A percentile compares a stretch with the other conserved stretches of the same genome.
Conservation (phyloP, 2,797 vertebrate genomes). For the Danio tinwini region DNA sequence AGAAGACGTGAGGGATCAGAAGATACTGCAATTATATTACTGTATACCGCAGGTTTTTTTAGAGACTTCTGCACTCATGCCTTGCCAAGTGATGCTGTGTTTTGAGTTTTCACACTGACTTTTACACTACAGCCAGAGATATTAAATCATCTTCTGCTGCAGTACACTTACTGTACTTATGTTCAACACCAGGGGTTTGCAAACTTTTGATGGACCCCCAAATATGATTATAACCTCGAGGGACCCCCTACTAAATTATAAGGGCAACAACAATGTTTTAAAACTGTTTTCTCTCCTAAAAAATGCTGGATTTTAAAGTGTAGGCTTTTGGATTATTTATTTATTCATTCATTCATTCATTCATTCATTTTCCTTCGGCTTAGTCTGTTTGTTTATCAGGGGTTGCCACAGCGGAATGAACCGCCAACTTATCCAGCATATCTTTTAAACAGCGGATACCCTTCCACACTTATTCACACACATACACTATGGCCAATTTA, state of each 20-base stretch:
- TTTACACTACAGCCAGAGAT: neutral
- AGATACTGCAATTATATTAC: neutral
- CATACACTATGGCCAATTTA: too few relatives aligned
- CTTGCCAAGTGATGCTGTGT: conserved; percentile 6
- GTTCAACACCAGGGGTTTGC: neutral
- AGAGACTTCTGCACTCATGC: neutral
- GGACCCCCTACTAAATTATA: neutral
- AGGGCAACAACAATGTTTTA: too few relatives aligned
- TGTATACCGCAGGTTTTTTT: neutral
- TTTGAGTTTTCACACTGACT: conserved; percentile 6
- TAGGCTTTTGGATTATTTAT: too few relatives aligned
- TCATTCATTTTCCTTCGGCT: too few relatives aligned
- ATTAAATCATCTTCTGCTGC: neutral
- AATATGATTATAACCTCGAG: neutral
- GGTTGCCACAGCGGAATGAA: too few relatives aligned
- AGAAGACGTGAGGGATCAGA: neutral
- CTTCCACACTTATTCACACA: too few relatives aligned
- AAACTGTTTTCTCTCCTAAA: too few relatives aligned
- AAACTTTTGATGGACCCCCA: neutral
- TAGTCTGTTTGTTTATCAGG: too few relatives aligned
- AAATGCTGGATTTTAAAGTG: too few relatives aligned
- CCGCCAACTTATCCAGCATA: too few relatives aligned
- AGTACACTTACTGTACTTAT: neutral
- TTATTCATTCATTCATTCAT: too few relatives aligned
- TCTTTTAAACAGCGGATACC: too few relatives aligned